Percentiles rank a stretch among this genome's conserved stretches.
Conservation (phyloP, 92 coral and sea anemone genomes). For the Zoanthus solanderi region DNA sequence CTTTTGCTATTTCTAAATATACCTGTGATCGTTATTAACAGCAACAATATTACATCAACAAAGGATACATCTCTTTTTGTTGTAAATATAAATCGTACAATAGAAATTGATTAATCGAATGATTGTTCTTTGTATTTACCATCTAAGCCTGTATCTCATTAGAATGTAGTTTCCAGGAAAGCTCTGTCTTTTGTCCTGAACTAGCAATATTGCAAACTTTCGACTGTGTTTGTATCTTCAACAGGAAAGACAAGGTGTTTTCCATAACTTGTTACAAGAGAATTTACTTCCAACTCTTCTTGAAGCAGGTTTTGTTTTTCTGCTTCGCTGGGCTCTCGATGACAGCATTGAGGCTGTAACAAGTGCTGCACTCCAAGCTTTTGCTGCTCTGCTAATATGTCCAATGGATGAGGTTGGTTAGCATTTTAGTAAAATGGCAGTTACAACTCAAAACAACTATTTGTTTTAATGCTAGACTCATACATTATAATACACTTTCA, state of each 20-base stretch:
- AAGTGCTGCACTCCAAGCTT: constrained; percentile 85
- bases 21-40: neutral
- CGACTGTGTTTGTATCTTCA: neutral
- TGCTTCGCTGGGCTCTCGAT: constrained; percentile 96
- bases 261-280: constrained; percentile 64
- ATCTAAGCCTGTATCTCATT: neutral
- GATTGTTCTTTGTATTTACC: neutral
- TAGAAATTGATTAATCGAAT: too few species aligned
- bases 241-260: constrained; percentile 80
- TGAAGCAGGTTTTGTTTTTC: constrained; percentile 90
- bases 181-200: too few species aligned
- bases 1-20: too few species aligned
- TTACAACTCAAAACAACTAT: neutral
- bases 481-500: too few species aligned
- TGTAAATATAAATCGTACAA: neutral
- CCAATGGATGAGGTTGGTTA: constrained; percentile 82
- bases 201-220: neutral
- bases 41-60: too few species aligned
- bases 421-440: neutral
- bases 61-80: too few species aligned
- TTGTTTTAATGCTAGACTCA: neutral
- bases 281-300: constrained; percentile 76
- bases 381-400: constrained; percentile 75
- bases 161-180: too few species aligned
- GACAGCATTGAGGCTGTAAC: constrained; percentile 84